Percentiles rank a stretch among this genome's conserved stretches.
Conservation (phyloP, 1,140 invertebrate species). For the Pogonus chalceus region DNA sequence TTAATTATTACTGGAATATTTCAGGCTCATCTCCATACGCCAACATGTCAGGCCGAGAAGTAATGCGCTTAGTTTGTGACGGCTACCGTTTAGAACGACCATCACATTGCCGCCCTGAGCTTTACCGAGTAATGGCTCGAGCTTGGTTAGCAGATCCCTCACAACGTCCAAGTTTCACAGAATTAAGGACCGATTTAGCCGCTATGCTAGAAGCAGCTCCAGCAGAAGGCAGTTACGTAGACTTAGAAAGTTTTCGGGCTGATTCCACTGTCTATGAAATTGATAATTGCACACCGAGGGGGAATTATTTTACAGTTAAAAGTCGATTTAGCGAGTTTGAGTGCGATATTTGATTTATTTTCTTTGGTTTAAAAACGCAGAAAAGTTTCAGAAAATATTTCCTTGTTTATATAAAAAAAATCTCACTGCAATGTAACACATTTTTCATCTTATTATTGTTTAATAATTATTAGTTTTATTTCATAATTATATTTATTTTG, state of each 20-base stretch:
- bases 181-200: slow-evolving; percentile 56
- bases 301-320: slow-evolving; percentile 8
- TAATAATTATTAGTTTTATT: no score
- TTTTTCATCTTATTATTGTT: no score
- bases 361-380: no score
- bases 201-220: slow-evolving; percentile 58
- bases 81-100: slow-evolving; percentile 66
- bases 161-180: slow-evolving; percentile 60
- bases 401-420: no score
- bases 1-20: no score
- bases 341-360: slow-evolving; percentile 42
- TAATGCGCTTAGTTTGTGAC: slow-evolving; percentile 62
- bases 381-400: no score
- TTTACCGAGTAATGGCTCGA: slow-evolving; percentile 62
- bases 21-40: slow-evolving; percentile 73
- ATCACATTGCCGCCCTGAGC: slow-evolving; percentile 60
- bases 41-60: slow-evolving; percentile 66
- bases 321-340: slow-evolving; percentile 46
- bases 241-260: slow-evolving; percentile 65
- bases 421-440: no score
- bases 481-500: no score
- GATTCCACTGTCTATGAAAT: slow-evolving; percentile 46
- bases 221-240: slow-evolving; percentile 61
- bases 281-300: background rate
- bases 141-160: slow-evolving; percentile 67